Evolutionary conservation across 1,140 invertebrate species (phyloP).

Genomic region (Drepana arcuata): DNA sequence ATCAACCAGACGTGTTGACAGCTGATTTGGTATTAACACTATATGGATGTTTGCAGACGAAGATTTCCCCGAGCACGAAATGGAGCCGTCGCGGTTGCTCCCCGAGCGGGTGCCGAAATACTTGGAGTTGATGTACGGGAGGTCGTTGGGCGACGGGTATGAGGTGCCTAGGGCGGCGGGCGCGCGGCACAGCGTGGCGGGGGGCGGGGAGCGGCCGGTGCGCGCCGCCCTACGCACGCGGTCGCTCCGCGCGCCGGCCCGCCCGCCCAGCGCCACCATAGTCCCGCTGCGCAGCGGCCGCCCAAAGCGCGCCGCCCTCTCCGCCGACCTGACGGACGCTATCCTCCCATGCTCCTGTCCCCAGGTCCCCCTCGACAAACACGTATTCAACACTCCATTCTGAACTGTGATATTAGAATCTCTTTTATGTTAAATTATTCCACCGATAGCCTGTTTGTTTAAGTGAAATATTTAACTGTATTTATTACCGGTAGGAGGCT

Average conservation of each 20-base stretch:
- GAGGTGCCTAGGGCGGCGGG: slow-evolving; percentile 71
- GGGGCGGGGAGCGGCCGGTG: slow-evolving; percentile 46
- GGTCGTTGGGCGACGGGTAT: slow-evolving; percentile 71
- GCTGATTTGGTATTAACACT: background rate
- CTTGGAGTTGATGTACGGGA: slow-evolving; percentile 72
- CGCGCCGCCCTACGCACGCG: slow-evolving; percentile 40
- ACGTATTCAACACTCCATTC: slow-evolving; percentile 59
- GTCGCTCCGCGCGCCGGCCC: slow-evolving; percentile 32
- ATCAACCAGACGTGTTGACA: slow-evolving; percentile 1
- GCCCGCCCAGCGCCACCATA: slow-evolving; percentile 53
- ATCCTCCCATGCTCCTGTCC: background rate
- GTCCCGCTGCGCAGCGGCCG: slow-evolving; percentile 44
- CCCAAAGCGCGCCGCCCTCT: slow-evolving; percentile 40
- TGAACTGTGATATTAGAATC: slow-evolving; percentile 62
- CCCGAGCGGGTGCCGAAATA: slow-evolving; percentile 72
- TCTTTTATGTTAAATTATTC: slow-evolving; percentile 18
- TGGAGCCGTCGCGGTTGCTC: slow-evolving; percentile 49
- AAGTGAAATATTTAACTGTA: slow-evolving; percentile 25
- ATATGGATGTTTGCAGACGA: slow-evolving; percentile 35
- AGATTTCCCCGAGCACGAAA: slow-evolving; percentile 48
- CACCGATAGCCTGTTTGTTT: slow-evolving; percentile 18
- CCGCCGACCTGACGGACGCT: slow-evolving; percentile 17
- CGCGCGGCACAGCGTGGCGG: slow-evolving; percentile 48
- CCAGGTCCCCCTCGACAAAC: slow-evolving; percentile 20
- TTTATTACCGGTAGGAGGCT: slow-evolving; percentile 48